Evolutionary conservation across 2,113 vertebrate genomes (phyloP).

Genomic region (Lycaon pictus): DNA sequence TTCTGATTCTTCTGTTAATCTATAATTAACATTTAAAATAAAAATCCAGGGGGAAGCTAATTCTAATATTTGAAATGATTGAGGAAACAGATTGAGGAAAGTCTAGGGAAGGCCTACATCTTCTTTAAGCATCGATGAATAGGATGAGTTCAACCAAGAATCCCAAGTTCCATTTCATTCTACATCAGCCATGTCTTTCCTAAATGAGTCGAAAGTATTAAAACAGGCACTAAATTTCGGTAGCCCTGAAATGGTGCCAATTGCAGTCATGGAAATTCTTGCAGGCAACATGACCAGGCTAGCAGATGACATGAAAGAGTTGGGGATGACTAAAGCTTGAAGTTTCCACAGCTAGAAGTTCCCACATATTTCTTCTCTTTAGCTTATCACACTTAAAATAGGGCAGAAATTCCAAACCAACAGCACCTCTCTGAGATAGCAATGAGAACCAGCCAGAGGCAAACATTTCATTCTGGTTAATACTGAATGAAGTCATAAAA

Average conservation of each 20-base stretch:
- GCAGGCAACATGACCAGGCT: background rate
- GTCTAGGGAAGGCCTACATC: background rate
- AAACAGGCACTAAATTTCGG: background rate
- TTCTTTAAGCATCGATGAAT: background rate
- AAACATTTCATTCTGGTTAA: conserved; percentile 47
- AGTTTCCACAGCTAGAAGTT: background rate
- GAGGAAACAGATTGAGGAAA: background rate
- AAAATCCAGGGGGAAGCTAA: conserved; percentile 60
- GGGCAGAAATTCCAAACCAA: background rate
- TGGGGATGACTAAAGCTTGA: background rate
- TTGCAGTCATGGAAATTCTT: background rate
- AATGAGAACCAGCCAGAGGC: conserved; percentile 13
- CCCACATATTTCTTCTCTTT: background rate
- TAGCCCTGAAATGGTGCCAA: background rate
- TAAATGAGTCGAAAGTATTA: background rate
- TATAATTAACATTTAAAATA: conserved; percentile 75
- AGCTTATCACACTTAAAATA: background rate
- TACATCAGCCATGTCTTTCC: background rate
- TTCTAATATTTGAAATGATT: conserved; percentile 70
- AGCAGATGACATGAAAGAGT: background rate
- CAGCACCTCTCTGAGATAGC: background rate
- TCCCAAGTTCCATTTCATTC: background rate
- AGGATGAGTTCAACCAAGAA: conserved; percentile 3
- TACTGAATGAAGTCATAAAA: conserved; percentile 38
- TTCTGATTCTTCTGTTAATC: conserved; percentile 79